These are phyloP conservation scores for Fragum fragum DNA, from an alignment of 2,888 invertebrate species.

Conservation along the genomic window DNA sequence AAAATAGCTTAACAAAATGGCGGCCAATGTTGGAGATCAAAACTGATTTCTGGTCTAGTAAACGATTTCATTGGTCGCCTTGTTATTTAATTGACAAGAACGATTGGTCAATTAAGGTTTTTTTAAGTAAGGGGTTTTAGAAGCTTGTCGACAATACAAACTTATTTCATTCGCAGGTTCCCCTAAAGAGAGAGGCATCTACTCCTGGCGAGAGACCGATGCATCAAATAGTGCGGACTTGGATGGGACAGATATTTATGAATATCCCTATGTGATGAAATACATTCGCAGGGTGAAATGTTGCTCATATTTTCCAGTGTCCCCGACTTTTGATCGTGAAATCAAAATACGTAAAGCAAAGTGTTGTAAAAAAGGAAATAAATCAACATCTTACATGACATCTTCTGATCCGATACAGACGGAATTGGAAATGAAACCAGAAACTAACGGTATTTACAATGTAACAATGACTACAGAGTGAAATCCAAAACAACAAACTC, in stretches of 20 bases:
- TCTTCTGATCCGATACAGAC: background rate
- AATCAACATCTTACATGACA: background rate
- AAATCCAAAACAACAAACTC: no score
- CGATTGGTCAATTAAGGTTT: no score
- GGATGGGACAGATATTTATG: slow-evolving; percentile 32
- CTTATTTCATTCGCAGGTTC: no score
- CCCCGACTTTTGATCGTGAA: slow-evolving; percentile 71
- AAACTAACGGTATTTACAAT: background rate
- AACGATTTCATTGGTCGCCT: no score
- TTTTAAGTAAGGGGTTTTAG: no score
- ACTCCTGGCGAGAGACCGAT: slow-evolving; percentile 68
- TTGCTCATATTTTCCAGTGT: slow-evolving; percentile 71
- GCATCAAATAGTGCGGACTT: background rate
- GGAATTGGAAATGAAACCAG: background rate
- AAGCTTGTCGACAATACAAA: no score
- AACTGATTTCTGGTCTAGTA: no score
- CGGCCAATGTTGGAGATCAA: no score
- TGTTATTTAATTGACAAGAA: no score
- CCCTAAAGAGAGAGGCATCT: slow-evolving; percentile 73
- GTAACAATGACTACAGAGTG: background rate
- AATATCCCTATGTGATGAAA: slow-evolving; percentile 68
- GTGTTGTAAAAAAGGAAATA: background rate
- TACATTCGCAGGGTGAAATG: slow-evolving; percentile 59
- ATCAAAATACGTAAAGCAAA: slow-evolving; percentile 17
- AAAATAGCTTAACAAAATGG: no score